Evolutionary conservation across 2,888 invertebrate genomes (phyloP), one percentile per base, ranked within the genome.

Genomic region (Drosophila cognata): DNA sequence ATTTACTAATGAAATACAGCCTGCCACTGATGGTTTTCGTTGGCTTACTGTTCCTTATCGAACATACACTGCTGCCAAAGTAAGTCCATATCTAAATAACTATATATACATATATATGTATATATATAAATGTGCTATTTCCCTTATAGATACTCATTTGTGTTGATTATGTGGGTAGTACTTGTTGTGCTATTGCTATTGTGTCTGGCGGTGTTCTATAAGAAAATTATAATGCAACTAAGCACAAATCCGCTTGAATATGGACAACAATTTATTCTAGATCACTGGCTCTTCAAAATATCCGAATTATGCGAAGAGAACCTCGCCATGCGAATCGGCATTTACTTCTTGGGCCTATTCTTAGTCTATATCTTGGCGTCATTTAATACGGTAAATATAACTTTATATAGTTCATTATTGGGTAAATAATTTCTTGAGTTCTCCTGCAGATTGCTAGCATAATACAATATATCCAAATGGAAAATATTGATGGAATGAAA

Each of bases 1-100:
- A 98, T 93, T 96, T 96, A 0, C 94, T 98, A 60, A 96, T 97
- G 89, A 97, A 97, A 91, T 98, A 97, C 92, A 97, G 96, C 88
- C 93, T 96, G 29, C 91, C 95, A 2, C 94, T 95, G 82, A 94
- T 95, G 18, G 92, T 95, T 7, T 84, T 95, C 43, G 94, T 96
- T 18, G 94, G 94, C 66, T 93, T 95, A 21, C 94, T 95, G 55
- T 86, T 95, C 4, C 94, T 96, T 55, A 95, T 96, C 84, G 93
- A 94, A 51, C 35, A 61, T n/a, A 0, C 13, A 1, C 3, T 53
- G 2, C 33, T 65, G 8, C 52, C 81, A 13, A 46, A 21, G 79
- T 77, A 51, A 67, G 79, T 55, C 13, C 18, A 36, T 18, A n/a
- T 41, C 41, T 10, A n/a, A n/a, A 41, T 41, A n/a, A 4, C 10